A percentile compares a stretch with the other conserved stretches of the same genome.
phyloP scores from a whole-genome alignment of 1,140 invertebrate genomes.

The Tetragnatha versicolor region DNA sequence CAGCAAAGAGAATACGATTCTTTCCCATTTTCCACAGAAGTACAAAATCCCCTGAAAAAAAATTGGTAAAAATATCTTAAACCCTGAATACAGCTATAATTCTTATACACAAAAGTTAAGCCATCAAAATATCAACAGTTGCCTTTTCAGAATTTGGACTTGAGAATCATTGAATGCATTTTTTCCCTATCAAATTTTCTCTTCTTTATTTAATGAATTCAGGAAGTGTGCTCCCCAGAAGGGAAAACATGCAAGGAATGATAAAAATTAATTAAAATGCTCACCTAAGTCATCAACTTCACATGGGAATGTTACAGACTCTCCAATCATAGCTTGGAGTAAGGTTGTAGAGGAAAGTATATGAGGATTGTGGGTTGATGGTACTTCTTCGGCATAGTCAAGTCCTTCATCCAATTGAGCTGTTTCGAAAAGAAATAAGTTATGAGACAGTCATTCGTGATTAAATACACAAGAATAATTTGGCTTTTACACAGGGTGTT shows the following conservation, averaged over 20 bases:
- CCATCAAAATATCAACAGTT: not conserved
- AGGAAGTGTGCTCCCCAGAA: too few species aligned
- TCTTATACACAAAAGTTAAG: not conserved
- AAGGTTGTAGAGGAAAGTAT: conserved; percentile 12
- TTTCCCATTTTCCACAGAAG: conserved; percentile 44
- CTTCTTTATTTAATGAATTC: too few species aligned
- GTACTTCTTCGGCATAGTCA: conserved; percentile 48
- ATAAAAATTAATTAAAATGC: not conserved
- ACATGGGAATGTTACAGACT: conserved; percentile 38
- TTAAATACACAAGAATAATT: too few species aligned
- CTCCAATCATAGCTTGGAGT: conserved; percentile 36
- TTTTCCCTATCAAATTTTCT: too few species aligned
- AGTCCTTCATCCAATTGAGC: conserved; percentile 28
- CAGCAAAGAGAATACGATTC: conserved; percentile 38
- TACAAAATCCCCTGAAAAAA: conserved; percentile 42
- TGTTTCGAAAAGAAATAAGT: too few species aligned
- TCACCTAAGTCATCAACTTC: conserved; percentile 45
- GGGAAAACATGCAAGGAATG: not conserved
- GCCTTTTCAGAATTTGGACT: not conserved
- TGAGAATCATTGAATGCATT: not conserved
- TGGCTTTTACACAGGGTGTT: too few species aligned
- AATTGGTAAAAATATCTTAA: not conserved
- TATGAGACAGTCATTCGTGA: too few species aligned
- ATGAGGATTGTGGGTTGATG: conserved; percentile 34
- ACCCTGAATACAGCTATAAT: not conserved